A percentile compares a stretch with the other conserved stretches of the same genome.
phyloP scores from a whole-genome alignment of 1,140 invertebrate species.

The Proales similis region DNA sequence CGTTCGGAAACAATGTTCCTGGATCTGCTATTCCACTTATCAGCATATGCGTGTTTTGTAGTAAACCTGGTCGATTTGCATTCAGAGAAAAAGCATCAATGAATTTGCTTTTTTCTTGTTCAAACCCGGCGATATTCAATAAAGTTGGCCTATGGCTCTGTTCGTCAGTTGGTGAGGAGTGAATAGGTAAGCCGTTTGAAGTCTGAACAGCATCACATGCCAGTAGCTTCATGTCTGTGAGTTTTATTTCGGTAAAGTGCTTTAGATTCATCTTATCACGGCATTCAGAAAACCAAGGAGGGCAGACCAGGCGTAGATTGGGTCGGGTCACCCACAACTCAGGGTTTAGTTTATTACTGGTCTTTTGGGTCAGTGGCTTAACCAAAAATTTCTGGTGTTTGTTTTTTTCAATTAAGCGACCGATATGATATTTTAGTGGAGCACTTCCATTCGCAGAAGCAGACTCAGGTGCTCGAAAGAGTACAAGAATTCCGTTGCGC shows the following conservation, averaged over 20 bases:
- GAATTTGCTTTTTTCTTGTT: background rate
- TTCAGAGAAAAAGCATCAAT: background rate
- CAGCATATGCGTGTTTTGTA: too few relatives aligned
- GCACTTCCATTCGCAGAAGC: background rate
- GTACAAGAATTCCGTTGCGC: constrained; percentile 6
- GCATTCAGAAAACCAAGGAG: constrained; percentile 88
- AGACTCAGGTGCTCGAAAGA: constrained; percentile 1
- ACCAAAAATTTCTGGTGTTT: constrained; percentile 34
- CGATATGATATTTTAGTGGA: constrained; percentile 10
- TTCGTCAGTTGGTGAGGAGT: background rate
- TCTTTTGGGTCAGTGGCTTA: background rate
- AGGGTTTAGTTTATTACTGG: background rate
- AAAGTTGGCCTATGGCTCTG: too few relatives aligned
- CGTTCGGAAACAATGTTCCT: constrained; percentile 55
- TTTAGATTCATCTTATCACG: constrained; percentile 45
- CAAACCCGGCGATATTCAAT: constrained; percentile 10
- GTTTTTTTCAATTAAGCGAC: constrained; percentile 26
- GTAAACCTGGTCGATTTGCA: constrained; percentile 52
- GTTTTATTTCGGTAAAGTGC: background rate
- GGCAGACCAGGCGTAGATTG: constrained; percentile 75
- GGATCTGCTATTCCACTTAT: too few relatives aligned
- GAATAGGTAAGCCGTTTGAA: background rate
- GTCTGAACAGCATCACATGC: background rate
- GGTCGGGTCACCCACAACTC: constrained; percentile 65
- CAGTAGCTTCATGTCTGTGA: background rate